phyloP scores from a whole-genome alignment of 2,888 invertebrate species.

The Plagodis pulveraria region DNA sequence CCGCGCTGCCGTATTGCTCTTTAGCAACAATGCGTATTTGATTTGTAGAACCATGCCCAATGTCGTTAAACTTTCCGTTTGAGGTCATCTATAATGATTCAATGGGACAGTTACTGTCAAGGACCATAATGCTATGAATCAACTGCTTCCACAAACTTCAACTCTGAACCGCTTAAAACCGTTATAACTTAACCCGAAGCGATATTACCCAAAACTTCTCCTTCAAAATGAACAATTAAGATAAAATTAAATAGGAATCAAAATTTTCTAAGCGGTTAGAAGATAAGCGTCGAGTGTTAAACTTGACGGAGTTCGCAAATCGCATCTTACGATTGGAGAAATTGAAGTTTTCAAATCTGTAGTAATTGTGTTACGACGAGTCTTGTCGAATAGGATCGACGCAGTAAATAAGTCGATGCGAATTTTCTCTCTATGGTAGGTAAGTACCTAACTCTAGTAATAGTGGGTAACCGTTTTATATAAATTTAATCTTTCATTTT shows the following conservation, averaged over 20 bases:
- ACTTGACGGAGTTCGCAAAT: constrained; percentile 68
- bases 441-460: neutral
- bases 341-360: constrained; percentile 39
- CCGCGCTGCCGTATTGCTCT: too few species aligned
- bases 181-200: constrained; percentile 57
- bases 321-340: constrained; percentile 48
- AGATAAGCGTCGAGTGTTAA: constrained; percentile 80
- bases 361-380: constrained; percentile 32
- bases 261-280: constrained; percentile 78
- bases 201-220: constrained; percentile 71
- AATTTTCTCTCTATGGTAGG: too few species aligned
- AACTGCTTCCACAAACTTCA: constrained; percentile 27
- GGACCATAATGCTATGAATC: constrained; percentile 29
- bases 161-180: constrained; percentile 37
- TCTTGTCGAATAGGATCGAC: too few species aligned
- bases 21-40: too few species aligned
- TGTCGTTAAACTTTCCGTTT: neutral
- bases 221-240: constrained; percentile 77
- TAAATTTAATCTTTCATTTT: constrained; percentile 28
- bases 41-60: too few species aligned
- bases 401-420: too few species aligned
- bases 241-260: constrained; percentile 81
- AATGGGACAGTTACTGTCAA: constrained; percentile 19
- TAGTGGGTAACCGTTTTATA: constrained; percentile 14
- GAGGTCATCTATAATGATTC: constrained; percentile 15